A percentile compares a stretch with the other conserved stretches of the same genome.
phyloP scores from a whole-genome alignment of 30 jellyfish, hydroid and myxozoan genomes.

The Rhopilema esculentum region DNA sequence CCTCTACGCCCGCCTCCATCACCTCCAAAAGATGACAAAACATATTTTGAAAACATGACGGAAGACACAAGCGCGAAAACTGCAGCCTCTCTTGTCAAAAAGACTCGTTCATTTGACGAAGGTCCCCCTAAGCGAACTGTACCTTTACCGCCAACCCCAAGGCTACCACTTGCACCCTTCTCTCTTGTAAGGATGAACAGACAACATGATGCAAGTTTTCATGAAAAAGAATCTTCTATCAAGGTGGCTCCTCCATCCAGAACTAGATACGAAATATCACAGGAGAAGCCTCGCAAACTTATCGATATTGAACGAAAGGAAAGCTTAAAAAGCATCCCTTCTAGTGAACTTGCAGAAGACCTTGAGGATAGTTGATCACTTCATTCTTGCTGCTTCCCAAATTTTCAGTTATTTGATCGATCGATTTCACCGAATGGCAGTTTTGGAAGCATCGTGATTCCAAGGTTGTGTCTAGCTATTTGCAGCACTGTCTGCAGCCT shows the following conservation, averaged over 20 bases:
- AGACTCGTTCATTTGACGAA: slow-evolving; percentile 10
- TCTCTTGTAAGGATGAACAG: background rate
- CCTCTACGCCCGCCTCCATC: slow-evolving; percentile 60
- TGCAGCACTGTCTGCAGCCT: no score
- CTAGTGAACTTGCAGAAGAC: background rate
- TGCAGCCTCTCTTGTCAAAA: background rate
- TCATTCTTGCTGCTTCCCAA: no score
- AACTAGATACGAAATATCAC: slow-evolving; percentile 10
- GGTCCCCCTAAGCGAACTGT: slow-evolving; percentile 73
- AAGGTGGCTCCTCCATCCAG: slow-evolving; percentile 23
- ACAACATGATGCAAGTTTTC: no score
- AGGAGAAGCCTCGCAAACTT: background rate
- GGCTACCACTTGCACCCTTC: slow-evolving; percentile 7
- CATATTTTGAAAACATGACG: background rate
- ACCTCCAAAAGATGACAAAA: slow-evolving; percentile 46
- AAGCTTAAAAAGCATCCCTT: background rate
- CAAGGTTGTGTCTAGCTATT: no score
- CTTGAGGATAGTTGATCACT: background rate
- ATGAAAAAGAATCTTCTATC: no score
- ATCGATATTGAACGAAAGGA: background rate
- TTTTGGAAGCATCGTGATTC: no score
- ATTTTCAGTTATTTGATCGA: no score
- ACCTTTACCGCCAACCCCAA: slow-evolving; percentile 66
- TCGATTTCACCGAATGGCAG: no score
- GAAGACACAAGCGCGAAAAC: background rate